Evolutionary conservation across 2,113 vertebrate species (phyloP).

Genomic region (Mirounga angustirostris): DNA sequence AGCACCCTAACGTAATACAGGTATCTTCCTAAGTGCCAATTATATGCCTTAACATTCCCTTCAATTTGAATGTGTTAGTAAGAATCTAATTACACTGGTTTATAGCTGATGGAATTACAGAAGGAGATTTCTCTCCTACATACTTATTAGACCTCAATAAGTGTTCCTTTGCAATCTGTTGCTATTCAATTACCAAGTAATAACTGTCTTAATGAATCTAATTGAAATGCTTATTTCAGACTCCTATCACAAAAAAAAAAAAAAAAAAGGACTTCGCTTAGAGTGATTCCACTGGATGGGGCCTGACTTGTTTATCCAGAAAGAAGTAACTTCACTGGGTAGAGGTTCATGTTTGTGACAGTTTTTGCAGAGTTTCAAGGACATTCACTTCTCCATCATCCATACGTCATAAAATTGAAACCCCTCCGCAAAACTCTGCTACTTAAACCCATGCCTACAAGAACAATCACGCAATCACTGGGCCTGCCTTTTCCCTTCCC

Average conservation of each 20-base stretch:
- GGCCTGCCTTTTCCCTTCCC: neutral
- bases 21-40: conserved; percentile 89
- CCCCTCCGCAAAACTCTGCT: neutral
- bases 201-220: conserved; percentile 92
- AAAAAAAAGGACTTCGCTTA: conserved; percentile 76
- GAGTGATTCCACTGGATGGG: conserved; percentile 76
- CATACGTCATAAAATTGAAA: neutral
- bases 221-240: conserved; percentile 90
- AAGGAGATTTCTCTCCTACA: conserved; percentile 88
- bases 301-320: conserved; percentile 82
- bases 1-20: conserved; percentile 84
- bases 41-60: conserved; percentile 89
- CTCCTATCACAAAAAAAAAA: conserved; percentile 72
- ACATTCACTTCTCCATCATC: neutral
- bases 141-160: conserved; percentile 90
- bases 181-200: conserved; percentile 92
- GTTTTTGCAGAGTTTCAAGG: neutral
- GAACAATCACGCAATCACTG: neutral
- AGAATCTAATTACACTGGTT: conserved; percentile 91
- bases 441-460: neutral
- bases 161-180: conserved; percentile 91
- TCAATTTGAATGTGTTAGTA: conserved; percentile 90
- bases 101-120: conserved; percentile 91
- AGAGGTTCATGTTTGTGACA: neutral
- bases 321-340: conserved; percentile 67